Evolutionary conservation across 2,113 vertebrate genomes (phyloP), one percentile per base, ranked within the genome.

Genomic region (Bufo bufo): DNA sequence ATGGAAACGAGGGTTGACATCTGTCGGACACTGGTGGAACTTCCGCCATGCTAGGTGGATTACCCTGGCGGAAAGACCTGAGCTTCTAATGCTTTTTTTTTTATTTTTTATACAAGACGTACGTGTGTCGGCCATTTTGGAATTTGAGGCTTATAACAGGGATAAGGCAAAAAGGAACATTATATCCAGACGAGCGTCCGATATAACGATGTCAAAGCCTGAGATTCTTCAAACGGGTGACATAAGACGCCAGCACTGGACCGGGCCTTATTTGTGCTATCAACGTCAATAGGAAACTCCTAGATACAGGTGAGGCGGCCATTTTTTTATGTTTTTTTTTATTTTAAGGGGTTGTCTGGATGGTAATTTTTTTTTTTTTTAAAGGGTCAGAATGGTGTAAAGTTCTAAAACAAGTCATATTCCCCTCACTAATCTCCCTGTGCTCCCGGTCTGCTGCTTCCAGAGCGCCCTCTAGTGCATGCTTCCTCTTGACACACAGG

Each of bases 81-180:
- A 86, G 85, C 77, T 79, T 61, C 54, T 54, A n/a, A 85, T 85
- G 83, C 52, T 20, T 72, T 69, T 71, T 71, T 66, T 66, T 69
- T 65, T 66, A 9, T 66, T 66, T 66, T n/a, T 71, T 74, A 74
- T 6, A 85, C 83, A 58, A 72, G 56, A 71, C 61, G 83, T 52
- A 16, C 23, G 49, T 50, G 52, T 23, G 63, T 56, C 20, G 77
- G 77, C 78, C n/a, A 58, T 58, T 16, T 59, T 80, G 52, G 13
- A 58, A 80, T 58, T 69, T 83, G 81, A 83, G 81, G 81, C 81
- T 83, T 14, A 16, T 66, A 23, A 83, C 2, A 58, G 81, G 63
- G 47, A 69, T 83, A 83, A 83, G 81, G 81, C 81, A 83, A 83
- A 79, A 83, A 83, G 81, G 81, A 49, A 23, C 81, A 69, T 83